phyloP scores from a whole-genome alignment of 1,140 invertebrate species.

The Spodoptera frugiperda region DNA sequence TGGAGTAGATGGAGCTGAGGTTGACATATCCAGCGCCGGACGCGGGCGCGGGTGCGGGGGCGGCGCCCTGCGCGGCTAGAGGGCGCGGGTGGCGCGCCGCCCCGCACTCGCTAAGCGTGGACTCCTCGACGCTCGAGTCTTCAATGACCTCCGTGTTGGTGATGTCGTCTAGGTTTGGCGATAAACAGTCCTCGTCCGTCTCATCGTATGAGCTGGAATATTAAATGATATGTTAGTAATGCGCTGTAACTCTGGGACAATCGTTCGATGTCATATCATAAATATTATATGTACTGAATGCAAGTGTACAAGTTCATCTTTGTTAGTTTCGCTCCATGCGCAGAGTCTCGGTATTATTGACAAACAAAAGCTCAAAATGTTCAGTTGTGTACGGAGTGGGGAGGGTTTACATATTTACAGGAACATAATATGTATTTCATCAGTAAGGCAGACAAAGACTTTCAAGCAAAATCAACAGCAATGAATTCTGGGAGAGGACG shows the following conservation, averaged over 20 bases:
- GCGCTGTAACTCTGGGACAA: background rate
- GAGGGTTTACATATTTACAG: constrained; percentile 70
- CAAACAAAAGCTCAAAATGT: constrained; percentile 76
- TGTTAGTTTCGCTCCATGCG: constrained; percentile 83
- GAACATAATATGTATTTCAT: constrained; percentile 72
- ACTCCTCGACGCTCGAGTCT: constrained; percentile 82
- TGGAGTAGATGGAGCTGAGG: constrained; percentile 82
- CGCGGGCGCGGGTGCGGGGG: constrained; percentile 24
- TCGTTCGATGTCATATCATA: constrained; percentile 61
- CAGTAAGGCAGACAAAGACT: constrained; percentile 83
- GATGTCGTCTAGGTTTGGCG: constrained; percentile 88
- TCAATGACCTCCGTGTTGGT: constrained; percentile 84
- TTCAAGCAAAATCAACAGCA: constrained; percentile 61
- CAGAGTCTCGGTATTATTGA: constrained; percentile 73
- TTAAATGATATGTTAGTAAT: constrained; percentile 38
- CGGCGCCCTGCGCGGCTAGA: constrained; percentile 36
- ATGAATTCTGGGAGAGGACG: constrained; percentile 26
- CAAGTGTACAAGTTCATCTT: constrained; percentile 69
- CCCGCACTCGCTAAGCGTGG: constrained; percentile 69
- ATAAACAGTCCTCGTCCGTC: constrained; percentile 88
- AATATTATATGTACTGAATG: constrained; percentile 84
- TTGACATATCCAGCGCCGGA: constrained; percentile 75
- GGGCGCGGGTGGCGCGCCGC: constrained; percentile 51
- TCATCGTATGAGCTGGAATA: constrained; percentile 88
- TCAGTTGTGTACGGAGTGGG: constrained; percentile 49